phyloP scores from a whole-genome alignment of 2,113 vertebrate species.

The Pteropus alecto region DNA sequence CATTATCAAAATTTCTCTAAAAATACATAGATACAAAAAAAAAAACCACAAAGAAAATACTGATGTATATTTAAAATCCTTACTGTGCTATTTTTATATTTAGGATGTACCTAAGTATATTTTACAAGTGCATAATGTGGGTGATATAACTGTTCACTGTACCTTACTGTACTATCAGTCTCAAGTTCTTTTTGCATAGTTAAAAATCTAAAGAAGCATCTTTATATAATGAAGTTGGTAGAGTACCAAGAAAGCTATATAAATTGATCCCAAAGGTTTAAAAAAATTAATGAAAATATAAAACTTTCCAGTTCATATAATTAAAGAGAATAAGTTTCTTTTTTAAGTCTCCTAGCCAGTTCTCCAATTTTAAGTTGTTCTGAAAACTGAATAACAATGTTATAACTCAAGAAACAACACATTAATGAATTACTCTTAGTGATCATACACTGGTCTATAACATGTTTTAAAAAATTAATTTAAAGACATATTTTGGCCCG shows the following conservation, averaged over 20 bases:
- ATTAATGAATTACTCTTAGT: neutral
- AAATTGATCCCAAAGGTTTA: neutral
- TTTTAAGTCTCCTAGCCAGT: neutral
- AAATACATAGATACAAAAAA: neutral
- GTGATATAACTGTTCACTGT: neutral
- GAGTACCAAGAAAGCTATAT: neutral
- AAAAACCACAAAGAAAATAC: neutral
- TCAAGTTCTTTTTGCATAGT: neutral
- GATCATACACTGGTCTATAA: neutral
- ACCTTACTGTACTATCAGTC: neutral
- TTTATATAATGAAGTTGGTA: neutral
- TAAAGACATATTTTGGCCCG: too few species aligned
- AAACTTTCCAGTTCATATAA: neutral
- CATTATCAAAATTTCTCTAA: neutral
- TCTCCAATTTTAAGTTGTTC: constrained; percentile 35
- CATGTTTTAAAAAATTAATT: neutral
- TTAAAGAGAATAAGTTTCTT: neutral
- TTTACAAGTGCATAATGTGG: neutral
- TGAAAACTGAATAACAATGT: constrained; percentile 11
- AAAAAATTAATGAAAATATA: neutral
- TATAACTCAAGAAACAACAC: constrained; percentile 15
- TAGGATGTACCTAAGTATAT: neutral
- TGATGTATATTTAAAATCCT: neutral
- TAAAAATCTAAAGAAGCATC: constrained; percentile 22
- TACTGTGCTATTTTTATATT: neutral